Percentiles rank a stretch among this genome's conserved stretches.
Evolutionary conservation across 1,140 invertebrate species (phyloP).

Genomic region (Drosophila santomea): DNA sequence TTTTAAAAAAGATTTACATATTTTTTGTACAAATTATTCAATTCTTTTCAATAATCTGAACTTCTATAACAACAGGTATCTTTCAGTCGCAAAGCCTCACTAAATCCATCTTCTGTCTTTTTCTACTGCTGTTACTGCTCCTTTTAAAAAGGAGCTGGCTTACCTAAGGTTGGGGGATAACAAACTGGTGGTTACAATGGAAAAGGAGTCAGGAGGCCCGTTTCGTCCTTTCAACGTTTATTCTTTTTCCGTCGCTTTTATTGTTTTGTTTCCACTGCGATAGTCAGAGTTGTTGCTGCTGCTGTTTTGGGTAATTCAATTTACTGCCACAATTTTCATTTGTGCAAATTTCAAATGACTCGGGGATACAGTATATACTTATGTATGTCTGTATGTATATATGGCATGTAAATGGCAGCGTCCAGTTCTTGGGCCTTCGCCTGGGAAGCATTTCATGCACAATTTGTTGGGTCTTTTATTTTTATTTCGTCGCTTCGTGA

Average conservation of each 20-base stretch:
- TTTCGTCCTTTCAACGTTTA: constrained; percentile 69
- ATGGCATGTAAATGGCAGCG: neutral
- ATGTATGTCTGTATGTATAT: constrained; percentile 1
- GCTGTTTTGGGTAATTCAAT: constrained; percentile 76
- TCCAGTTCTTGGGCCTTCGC: constrained; percentile 21
- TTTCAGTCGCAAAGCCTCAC: neutral
- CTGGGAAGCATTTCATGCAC: constrained; percentile 70
- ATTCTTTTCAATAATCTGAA: too few relatives aligned
- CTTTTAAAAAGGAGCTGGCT: constrained; percentile 31
- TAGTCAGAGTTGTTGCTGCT: constrained; percentile 47
- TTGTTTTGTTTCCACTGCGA: constrained; percentile 80
- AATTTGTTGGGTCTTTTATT: constrained; percentile 79
- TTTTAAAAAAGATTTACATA: too few relatives aligned
- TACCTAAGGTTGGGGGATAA: neutral
- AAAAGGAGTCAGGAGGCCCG: constrained; percentile 20
- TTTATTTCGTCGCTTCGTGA: constrained; percentile 78
- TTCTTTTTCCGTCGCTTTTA: constrained; percentile 61
- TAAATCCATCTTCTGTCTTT: constrained; percentile 8
- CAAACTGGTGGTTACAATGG: neutral
- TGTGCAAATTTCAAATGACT: constrained; percentile 72
- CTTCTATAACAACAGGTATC: constrained; percentile 8
- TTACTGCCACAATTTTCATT: constrained; percentile 80
- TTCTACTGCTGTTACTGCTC: constrained; percentile 36
- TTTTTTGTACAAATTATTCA: too few relatives aligned
- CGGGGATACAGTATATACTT: constrained; percentile 29